A percentile compares a stretch with the other conserved stretches of the same genome.
Evolutionary conservation across 2,113 vertebrate species (phyloP).

Genomic region (Hemiscyllium ocellatum): DNA sequence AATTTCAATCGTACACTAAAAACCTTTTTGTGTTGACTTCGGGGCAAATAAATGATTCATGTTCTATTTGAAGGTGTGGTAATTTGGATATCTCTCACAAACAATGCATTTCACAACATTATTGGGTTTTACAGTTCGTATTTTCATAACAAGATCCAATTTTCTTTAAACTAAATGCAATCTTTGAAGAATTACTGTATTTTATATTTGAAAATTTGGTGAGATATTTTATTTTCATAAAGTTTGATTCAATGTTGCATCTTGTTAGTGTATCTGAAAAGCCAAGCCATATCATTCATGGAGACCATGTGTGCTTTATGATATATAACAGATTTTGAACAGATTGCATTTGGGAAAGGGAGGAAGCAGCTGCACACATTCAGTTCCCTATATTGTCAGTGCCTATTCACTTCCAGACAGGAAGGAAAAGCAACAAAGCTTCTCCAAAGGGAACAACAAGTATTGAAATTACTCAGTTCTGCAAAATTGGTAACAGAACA

Average conservation of each 20-base stretch:
- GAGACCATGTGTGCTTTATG: not conserved
- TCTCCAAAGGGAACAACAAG: conserved; percentile 11
- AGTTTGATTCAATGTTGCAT: not conserved
- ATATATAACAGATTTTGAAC: not conserved
- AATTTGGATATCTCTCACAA: not conserved
- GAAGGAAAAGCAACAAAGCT: not conserved
- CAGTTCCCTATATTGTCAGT: not conserved
- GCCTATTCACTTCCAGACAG: not conserved
- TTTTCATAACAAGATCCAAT: not conserved
- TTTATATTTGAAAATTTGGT: not conserved
- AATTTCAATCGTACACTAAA: not conserved
- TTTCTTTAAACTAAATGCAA: not conserved
- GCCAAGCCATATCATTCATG: not conserved
- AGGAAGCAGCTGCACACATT: conserved; percentile 5
- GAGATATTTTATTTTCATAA: not conserved
- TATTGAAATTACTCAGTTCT: not conserved
- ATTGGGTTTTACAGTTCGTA: not conserved
- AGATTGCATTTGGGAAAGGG: not conserved
- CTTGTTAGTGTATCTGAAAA: not conserved
- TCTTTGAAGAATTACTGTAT: not conserved
- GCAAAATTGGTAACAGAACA: not conserved
- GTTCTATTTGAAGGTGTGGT: not conserved
- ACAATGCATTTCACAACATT: not conserved
- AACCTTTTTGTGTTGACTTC: not conserved
- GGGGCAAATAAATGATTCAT: not conserved